Percentiles rank a stretch among this genome's conserved stretches.
phyloP scores from a whole-genome alignment of 2,888 invertebrate species.

The Ernsta delagoae region DNA sequence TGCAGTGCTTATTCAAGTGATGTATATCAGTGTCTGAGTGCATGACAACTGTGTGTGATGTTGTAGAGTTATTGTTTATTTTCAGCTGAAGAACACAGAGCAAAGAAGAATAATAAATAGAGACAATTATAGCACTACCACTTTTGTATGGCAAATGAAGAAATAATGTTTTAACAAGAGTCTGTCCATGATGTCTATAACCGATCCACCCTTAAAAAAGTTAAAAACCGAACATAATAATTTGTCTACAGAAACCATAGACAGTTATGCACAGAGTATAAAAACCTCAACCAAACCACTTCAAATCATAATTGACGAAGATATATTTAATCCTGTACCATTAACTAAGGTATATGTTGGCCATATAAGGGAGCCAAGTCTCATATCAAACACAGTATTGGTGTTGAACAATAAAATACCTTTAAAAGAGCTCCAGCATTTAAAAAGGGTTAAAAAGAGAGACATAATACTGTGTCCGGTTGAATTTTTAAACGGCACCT shows the following conservation, averaged over 20 bases:
- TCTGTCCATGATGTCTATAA: conserved; percentile 29
- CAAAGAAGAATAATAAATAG: conserved; percentile 33
- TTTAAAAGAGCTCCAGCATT: conserved; percentile 86
- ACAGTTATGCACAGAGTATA: conserved; percentile 54
- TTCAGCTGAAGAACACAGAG: conserved; percentile 56
- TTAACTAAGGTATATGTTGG: conserved; percentile 86
- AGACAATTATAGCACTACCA: too few species aligned
- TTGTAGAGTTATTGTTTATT: conserved; percentile 69
- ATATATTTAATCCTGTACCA: conserved; percentile 74
- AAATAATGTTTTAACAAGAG: not conserved
- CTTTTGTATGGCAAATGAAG: not conserved
- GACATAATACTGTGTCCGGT: conserved; percentile 84
- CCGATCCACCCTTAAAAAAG: conserved; percentile 62
- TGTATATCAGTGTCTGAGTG: conserved; percentile 14
- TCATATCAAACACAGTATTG: conserved; percentile 86
- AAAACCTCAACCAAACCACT: conserved; percentile 52
- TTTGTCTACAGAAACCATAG: conserved; percentile 46
- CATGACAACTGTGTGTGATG: conserved; percentile 62
- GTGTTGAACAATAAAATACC: conserved; percentile 85
- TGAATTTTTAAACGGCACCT: conserved; percentile 47
- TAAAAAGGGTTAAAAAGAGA: conserved; percentile 88
- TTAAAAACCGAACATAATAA: conserved; percentile 45
- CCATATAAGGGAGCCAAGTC: conserved; percentile 84
- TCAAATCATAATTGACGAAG: conserved; percentile 84
- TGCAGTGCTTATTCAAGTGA: conserved; percentile 27